Percentiles rank a stretch among this genome's conserved stretches.
Conservation (phyloP, 2,113 vertebrate genomes). For the Laticauda colubrina region DNA sequence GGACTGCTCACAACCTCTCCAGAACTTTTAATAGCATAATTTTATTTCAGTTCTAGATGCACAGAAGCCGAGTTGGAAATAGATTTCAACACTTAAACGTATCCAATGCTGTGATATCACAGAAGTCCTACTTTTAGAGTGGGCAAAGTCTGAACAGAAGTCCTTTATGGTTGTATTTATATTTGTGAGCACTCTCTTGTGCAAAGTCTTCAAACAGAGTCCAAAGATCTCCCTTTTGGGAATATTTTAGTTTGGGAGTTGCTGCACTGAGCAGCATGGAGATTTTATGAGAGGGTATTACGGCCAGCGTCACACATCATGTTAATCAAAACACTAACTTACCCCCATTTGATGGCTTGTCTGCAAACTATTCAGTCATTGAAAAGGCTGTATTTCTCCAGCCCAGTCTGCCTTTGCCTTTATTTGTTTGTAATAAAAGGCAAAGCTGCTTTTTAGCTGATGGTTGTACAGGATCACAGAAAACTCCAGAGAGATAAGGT, state of each 20-base stretch:
- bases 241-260: neutral
- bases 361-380: neutral
- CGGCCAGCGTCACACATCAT: neutral
- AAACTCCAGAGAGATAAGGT: neutral
- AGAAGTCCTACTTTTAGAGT: neutral
- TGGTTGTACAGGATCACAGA: neutral
- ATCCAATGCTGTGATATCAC: neutral
- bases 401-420: neutral
- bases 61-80: neutral
- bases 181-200: neutral
- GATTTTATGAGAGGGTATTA: neutral
- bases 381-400: neutral
- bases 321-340: neutral
- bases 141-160: neutral
- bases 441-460: neutral
- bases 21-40: neutral
- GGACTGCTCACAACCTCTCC: neutral
- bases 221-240: neutral
- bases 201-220: neutral
- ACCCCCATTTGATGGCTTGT: neutral
- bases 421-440: neutral
- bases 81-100: neutral
- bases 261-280: neutral
- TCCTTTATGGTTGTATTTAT: neutral
- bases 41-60: neutral